Percentiles rank a stretch among this genome's conserved stretches.
Evolutionary conservation across 2,113 vertebrate species (phyloP).

Genomic region (Acanthochromis polyacanthus): DNA sequence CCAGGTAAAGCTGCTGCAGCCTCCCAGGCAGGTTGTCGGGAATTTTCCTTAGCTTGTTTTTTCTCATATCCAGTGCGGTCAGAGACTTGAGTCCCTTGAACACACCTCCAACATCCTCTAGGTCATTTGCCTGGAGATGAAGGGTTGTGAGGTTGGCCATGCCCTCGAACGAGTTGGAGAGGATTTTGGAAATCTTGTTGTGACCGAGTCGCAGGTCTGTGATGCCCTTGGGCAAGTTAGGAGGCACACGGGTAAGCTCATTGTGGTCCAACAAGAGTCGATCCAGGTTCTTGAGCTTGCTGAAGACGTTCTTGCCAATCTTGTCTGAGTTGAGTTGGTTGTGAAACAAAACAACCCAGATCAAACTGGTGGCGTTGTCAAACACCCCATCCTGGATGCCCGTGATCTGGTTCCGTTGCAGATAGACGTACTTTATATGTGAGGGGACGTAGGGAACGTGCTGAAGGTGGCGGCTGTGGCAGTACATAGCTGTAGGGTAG

Average conservation of each 20-base stretch:
- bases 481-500: conserved; percentile 95
- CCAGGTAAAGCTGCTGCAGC: conserved; percentile 92
- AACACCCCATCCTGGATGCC: conserved; percentile 91
- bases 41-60: conserved; percentile 89
- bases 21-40: conserved; percentile 87
- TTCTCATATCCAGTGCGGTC: conserved; percentile 90
- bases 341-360: conserved; percentile 92
- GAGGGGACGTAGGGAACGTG: conserved; percentile 91
- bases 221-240: conserved; percentile 90
- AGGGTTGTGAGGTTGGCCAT: conserved; percentile 88
- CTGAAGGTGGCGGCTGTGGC: conserved; percentile 91
- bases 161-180: conserved; percentile 84
- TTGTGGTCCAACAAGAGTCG: conserved; percentile 92
- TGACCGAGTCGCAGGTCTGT: conserved; percentile 88
- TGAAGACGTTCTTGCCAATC: conserved; percentile 90
- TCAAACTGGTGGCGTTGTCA: conserved; percentile 92
- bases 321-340: conserved; percentile 92
- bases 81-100: conserved; percentile 90
- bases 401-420: conserved; percentile 93
- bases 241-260: conserved; percentile 89
- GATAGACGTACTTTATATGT: conserved; percentile 95
- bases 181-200: conserved; percentile 91
- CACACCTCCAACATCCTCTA: conserved; percentile 86
- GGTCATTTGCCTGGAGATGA: conserved; percentile 89
- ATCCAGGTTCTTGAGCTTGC: conserved; percentile 90